These are phyloP conservation scores for Pachyuromys duprasi DNA, from an alignment of 2,797 vertebrate species.

Conservation along the genomic window DNA sequence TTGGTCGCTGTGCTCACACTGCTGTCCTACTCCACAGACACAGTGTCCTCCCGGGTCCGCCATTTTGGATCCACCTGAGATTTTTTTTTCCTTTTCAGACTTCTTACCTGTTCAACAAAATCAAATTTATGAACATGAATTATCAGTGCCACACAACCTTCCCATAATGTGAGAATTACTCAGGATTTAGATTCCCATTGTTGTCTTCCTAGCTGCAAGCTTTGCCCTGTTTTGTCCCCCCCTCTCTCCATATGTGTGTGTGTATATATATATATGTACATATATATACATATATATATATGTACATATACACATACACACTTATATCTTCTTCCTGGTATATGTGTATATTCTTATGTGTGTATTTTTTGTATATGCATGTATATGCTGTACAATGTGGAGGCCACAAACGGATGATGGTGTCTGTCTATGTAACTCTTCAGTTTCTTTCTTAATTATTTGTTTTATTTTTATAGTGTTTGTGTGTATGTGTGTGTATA, in stretches of 20 bases:
- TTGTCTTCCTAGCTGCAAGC: not conserved
- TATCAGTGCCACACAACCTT: not conserved
- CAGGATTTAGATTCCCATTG: not conserved
- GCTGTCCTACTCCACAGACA: too few relatives aligned
- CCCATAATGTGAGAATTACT: not conserved
- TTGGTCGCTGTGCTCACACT: too few relatives aligned
- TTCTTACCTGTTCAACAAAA: conserved; percentile 33
- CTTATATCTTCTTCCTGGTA: not conserved
- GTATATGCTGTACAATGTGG: not conserved
- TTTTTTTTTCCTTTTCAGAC: conserved; percentile 4
- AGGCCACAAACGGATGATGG: not conserved
- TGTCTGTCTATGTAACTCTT: not conserved
- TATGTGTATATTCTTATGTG: not conserved
- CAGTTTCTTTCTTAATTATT: not conserved
- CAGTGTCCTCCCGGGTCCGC: too few relatives aligned
- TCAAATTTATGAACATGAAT: conserved; percentile 51
- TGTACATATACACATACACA: too few relatives aligned
- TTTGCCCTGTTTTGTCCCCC: not conserved
- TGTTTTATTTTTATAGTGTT: not conserved
- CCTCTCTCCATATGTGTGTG: too few relatives aligned
- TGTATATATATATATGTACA: not conserved
- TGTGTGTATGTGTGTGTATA: not conserved
- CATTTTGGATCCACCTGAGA: too few relatives aligned
- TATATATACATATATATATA: not conserved
- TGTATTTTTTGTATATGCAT: not conserved